phyloP scores from a whole-genome alignment of 2,113 vertebrate species.

The Guaruba guarouba region DNA sequence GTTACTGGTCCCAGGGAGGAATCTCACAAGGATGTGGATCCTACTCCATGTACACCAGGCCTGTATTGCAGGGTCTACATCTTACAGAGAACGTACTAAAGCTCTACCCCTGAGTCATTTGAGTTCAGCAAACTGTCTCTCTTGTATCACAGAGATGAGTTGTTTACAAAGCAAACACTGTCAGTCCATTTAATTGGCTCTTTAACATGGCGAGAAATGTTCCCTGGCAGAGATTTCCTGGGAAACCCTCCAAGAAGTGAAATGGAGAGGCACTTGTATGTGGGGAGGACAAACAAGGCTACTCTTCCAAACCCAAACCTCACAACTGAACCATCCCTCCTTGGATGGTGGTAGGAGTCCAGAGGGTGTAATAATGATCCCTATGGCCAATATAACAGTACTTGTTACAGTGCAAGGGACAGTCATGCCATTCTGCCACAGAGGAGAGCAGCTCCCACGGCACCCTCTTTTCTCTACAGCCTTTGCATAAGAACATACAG shows the following conservation, averaged over 20 bases:
- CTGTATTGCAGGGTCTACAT: rapidly evolving
- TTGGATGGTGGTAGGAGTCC: not conserved
- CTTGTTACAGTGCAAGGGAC: not conserved
- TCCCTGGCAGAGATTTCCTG: not conserved
- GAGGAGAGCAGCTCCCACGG: not conserved
- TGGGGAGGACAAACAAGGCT: not conserved
- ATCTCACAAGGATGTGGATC: rapidly evolving
- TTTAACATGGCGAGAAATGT: constrained; percentile 34
- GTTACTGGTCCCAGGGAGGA: not conserved
- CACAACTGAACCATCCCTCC: not conserved
- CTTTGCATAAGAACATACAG: not conserved
- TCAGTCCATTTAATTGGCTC: constrained; percentile 31
- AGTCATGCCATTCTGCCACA: not conserved
- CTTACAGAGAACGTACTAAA: not conserved
- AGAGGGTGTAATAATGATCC: not conserved
- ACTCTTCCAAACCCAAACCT: not conserved
- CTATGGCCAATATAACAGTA: rapidly evolving
- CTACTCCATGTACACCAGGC: too few species aligned
- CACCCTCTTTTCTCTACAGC: not conserved
- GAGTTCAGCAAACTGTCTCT: not conserved
- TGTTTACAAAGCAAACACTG: constrained; percentile 37
- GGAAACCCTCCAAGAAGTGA: constrained; percentile 46
- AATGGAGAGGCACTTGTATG: not conserved
- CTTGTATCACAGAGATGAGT: not conserved
- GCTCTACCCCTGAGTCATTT: not conserved